Base-by-base conservation (phyloP, 2,113 vertebrate species). In the Petrocephalus zakoni region DNA sequence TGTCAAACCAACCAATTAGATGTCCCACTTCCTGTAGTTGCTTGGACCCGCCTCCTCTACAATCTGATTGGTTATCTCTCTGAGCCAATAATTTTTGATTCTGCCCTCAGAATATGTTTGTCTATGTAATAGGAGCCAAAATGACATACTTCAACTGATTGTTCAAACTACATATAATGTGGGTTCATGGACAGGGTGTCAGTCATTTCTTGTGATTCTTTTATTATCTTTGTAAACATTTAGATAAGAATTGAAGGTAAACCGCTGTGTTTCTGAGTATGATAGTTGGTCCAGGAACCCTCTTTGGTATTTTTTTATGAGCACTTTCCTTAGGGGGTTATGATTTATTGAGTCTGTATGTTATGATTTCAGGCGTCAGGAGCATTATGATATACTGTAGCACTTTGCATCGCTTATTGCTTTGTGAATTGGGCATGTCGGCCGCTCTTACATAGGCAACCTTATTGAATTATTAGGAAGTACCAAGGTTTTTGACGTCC, bases 381-480 rank as follows among this genome's bases (percentile, higher is more conserved):
- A 56, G 52, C 84, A 53, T 55, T 56, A 1, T 55, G 84, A 42
- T 86, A 19, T 55, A 55, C 55, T 56, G 52, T 52, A 51, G 52
- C 84, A 22, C n/a, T 29, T 85, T 29, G n/a, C n/a, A n/a, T 85
- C 8, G n/a, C 52, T 85, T 56, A 56, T 53, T 85, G 51, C 51
- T 85, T 52, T 85, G 49, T 29, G 84, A 85, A 85, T 55, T 15
- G 83, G 83, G 83, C n/a, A 55, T n/a, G n/a, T n/a, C n/a, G n/a
- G n/a, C n/a, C n/a, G n/a, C n/a, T n/a, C n/a, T n/a, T n/a, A n/a
- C n/a, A n/a, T n/a, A n/a, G n/a, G n/a, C n/a, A n/a, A n/a, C n/a
- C n/a, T n/a, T n/a, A n/a, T n/a, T n/a, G n/a, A n/a, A n/a, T n/a
- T n/a, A n/a, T n/a, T n/a, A n/a, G n/a, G n/a, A n/a, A n/a, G n/a